Evolutionary conservation across 1,140 invertebrate species (phyloP).

Genomic region (Trichogramma pretiosum): DNA sequence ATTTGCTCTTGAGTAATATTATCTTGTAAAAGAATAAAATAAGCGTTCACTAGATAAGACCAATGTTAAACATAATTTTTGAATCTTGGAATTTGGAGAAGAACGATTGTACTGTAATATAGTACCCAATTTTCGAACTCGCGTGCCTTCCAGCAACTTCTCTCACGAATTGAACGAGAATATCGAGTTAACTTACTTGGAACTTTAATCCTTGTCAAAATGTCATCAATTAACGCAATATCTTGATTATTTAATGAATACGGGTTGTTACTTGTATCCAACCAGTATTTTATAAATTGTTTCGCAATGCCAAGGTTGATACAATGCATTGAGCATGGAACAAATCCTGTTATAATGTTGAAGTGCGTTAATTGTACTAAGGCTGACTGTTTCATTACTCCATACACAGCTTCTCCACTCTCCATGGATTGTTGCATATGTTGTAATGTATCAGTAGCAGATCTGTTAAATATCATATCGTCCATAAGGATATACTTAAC

Average conservation of each 20-base stretch:
- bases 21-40: slow-evolving; percentile 17
- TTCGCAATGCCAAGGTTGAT: slow-evolving; percentile 13
- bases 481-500: slow-evolving; percentile 15
- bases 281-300: slow-evolving; percentile 17
- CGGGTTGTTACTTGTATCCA: slow-evolving; percentile 3
- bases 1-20: slow-evolving; percentile 9
- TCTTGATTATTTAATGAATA: slow-evolving; percentile 8
- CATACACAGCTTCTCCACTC: slow-evolving; percentile 11
- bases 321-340: slow-evolving; percentile 15
- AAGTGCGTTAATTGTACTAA: slow-evolving; percentile 10
- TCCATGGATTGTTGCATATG: slow-evolving; percentile 7
- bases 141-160: slow-evolving; percentile 17
- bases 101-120: slow-evolving; percentile 14
- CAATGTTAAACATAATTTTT: slow-evolving; percentile 15
- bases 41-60: slow-evolving; percentile 13
- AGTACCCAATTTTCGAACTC: slow-evolving; percentile 18
- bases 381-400: slow-evolving; percentile 11
- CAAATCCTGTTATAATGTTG: slow-evolving; percentile 17
- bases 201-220: neutral
- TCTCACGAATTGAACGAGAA: slow-evolving; percentile 16
- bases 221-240: neutral
- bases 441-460: neutral
- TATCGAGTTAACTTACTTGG: slow-evolving; percentile 11
- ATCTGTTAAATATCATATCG: neutral
- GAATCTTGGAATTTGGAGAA: neutral